Evolutionary conservation across 1,140 invertebrate species (phyloP).

Genomic region (Helicoverpa armigera): DNA sequence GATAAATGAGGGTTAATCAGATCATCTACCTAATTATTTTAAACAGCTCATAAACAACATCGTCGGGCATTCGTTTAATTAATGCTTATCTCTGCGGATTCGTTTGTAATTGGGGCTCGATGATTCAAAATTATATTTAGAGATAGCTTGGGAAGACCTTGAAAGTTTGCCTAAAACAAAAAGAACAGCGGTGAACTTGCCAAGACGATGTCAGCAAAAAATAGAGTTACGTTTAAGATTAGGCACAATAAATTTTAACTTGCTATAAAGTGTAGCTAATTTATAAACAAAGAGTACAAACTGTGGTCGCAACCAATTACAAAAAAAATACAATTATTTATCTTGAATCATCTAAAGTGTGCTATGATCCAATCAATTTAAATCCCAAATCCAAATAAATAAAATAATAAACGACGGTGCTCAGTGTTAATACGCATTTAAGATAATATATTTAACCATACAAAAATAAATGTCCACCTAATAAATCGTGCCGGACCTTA

Average conservation of each 20-base stretch:
- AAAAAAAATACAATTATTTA: slow-evolving; percentile 38
- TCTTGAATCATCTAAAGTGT: slow-evolving; percentile 31
- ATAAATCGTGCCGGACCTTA: slow-evolving; percentile 81
- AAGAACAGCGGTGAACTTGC: background rate
- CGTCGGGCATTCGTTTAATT: slow-evolving; percentile 29
- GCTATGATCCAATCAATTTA: slow-evolving; percentile 51
- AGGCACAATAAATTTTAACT: background rate
- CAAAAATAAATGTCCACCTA: slow-evolving; percentile 82
- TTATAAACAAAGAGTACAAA: background rate
- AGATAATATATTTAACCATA: slow-evolving; percentile 83
- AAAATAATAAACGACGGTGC: slow-evolving; percentile 71
- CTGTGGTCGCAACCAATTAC: background rate
- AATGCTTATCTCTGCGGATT: slow-evolving; percentile 33
- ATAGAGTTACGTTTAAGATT: background rate
- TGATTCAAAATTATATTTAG: background rate
- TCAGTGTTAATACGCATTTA: slow-evolving; percentile 84
- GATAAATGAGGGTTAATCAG: slow-evolving; percentile 74
- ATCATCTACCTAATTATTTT: slow-evolving; percentile 76
- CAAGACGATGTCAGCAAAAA: background rate
- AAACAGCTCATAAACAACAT: slow-evolving; percentile 73
- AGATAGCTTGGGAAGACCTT: slow-evolving; percentile 8
- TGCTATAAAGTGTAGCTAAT: background rate
- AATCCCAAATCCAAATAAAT: slow-evolving; percentile 49
- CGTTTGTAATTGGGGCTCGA: background rate
- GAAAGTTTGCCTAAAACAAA: background rate